A percentile compares a stretch with the other conserved stretches of the same genome.
phyloP scores from a whole-genome alignment of 1,140 invertebrate species.

The Mercenaria mercenaria region DNA sequence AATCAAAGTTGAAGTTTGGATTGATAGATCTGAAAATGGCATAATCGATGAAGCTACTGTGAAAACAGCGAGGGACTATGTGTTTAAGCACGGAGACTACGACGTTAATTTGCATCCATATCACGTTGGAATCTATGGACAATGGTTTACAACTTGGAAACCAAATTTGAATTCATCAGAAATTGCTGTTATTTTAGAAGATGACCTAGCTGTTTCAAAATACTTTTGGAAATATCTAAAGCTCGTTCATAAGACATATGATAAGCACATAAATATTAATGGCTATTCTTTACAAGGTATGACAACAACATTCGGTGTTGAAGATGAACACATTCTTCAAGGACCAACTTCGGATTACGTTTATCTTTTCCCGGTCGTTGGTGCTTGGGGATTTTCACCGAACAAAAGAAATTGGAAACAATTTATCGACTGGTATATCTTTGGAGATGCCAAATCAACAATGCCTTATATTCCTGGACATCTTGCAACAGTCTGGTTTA shows the following conservation, averaged over 20 bases:
- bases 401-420: slow-evolving; percentile 35
- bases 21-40: slow-evolving; percentile 64
- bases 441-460: background rate
- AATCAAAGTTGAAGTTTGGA: no score
- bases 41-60: slow-evolving; percentile 60
- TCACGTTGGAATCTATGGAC: slow-evolving; percentile 74
- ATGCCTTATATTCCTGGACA: background rate
- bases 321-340: slow-evolving; percentile 1
- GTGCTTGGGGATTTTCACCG: slow-evolving; percentile 58
- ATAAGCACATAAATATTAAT: slow-evolving; percentile 62
- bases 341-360: no score
- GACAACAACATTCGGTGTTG: slow-evolving; percentile 67
- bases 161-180: slow-evolving; percentile 68
- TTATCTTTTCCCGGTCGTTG: slow-evolving; percentile 48
- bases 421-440: slow-evolving; percentile 12
- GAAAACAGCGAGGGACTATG: slow-evolving; percentile 49
- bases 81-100: slow-evolving; percentile 68
- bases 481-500: slow-evolving; percentile 22
- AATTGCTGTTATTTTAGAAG: slow-evolving; percentile 80
- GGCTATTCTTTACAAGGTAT: slow-evolving; percentile 75
- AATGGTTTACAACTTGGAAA: no score
- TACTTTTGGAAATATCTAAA: slow-evolving; percentile 78
- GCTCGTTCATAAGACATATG: slow-evolving; percentile 77
- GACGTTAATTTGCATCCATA: slow-evolving; percentile 60
- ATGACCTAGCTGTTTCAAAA: no score